phyloP scores from a whole-genome alignment of 2,888 invertebrate species.

The Leuctra nigra region DNA sequence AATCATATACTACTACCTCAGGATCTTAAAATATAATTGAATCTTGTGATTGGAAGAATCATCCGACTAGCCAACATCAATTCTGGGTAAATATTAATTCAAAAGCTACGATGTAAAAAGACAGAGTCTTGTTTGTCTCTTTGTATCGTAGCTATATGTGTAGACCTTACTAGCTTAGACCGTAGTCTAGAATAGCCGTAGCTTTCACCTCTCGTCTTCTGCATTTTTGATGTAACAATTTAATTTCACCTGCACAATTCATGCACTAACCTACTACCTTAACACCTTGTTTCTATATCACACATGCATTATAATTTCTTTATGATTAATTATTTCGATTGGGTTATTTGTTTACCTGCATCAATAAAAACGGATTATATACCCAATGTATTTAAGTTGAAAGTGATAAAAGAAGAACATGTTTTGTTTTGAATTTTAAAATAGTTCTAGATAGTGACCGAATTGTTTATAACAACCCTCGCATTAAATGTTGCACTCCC shows the following conservation, averaged over 20 bases:
- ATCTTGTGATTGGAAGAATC: constrained; percentile 11
- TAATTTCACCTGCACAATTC: constrained; percentile 8
- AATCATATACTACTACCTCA: too few species aligned
- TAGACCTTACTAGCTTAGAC: constrained; percentile 2
- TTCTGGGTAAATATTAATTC: constrained; percentile 17
- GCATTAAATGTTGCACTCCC: constrained; percentile 14
- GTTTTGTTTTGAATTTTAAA: too few species aligned
- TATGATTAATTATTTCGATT: neutral
- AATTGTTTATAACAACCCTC: too few species aligned
- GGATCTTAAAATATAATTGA: too few species aligned
- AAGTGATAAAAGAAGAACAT: too few species aligned
- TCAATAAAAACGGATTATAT: constrained; percentile 25
- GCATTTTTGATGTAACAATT: constrained; percentile 10
- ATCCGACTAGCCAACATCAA: neutral
- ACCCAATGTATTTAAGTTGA: too few species aligned
- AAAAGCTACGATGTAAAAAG: constrained; percentile 8
- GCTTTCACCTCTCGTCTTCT: neutral
- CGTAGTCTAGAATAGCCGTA: constrained; percentile 2
- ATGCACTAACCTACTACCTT: neutral
- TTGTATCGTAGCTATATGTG: constrained; percentile 14
- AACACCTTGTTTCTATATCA: neutral
- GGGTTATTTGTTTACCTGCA: constrained; percentile 10
- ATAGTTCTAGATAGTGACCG: too few species aligned
- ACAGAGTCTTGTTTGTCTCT: constrained; percentile 6
- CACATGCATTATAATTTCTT: constrained; percentile 1